Conservation (phyloP, 1,140 invertebrate species). For the Microvelia longipes region DNA sequence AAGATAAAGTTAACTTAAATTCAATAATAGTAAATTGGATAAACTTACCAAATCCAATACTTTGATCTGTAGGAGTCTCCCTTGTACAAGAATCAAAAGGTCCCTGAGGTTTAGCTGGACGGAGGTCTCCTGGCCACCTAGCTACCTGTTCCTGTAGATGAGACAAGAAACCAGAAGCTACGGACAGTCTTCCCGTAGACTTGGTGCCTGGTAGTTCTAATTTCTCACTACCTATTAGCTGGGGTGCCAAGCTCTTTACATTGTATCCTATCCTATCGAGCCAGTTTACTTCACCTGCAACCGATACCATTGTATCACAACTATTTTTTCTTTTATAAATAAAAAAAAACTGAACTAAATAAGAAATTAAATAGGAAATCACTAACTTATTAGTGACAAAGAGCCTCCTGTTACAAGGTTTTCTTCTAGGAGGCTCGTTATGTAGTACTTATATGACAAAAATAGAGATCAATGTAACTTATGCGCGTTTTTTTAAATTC, state of each 20-base stretch:
- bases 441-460: no score
- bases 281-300: slow-evolving; percentile 70
- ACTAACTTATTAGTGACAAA: background rate
- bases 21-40: no score
- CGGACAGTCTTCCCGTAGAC: slow-evolving; percentile 37
- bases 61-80: no score
- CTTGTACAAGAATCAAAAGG: background rate
- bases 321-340: background rate
- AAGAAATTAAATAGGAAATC: no score
- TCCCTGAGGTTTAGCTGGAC: background rate
- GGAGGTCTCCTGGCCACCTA: background rate
- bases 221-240: slow-evolving; percentile 36
- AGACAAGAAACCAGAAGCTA: slow-evolving; percentile 63
- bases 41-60: no score
- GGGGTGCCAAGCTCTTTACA: slow-evolving; percentile 70
- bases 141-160: slow-evolving; percentile 42
- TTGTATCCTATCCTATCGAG: slow-evolving; percentile 67
- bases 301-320: background rate
- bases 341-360: background rate
- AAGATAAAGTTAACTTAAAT: no score
- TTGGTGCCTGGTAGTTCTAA: slow-evolving; percentile 32
- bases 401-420: no score
- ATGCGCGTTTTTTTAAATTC: no score
- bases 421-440: no score
- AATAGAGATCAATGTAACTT: no score